Percentiles rank a stretch among this genome's conserved stretches.
phyloP scores from a whole-genome alignment of 2,888 invertebrate species.

The Rosalia funebris region DNA sequence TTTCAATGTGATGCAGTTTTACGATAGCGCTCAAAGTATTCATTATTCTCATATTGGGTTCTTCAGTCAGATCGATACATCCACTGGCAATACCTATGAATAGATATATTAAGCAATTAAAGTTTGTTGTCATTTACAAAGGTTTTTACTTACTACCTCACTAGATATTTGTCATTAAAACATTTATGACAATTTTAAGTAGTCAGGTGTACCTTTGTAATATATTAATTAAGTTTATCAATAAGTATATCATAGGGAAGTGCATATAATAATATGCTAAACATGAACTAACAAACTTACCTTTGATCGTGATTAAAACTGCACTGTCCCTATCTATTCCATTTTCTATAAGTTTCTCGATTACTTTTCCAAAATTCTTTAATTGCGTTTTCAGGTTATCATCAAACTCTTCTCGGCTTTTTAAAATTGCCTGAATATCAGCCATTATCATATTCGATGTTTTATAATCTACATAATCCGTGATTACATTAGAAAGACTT shows the following conservation, averaged over 20 bases:
- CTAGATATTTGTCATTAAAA: no score
- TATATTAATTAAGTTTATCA: no score
- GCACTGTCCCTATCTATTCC: slow-evolving; percentile 42
- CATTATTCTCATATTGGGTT: slow-evolving; percentile 44
- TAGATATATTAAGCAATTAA: no score
- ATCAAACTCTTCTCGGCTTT: slow-evolving; percentile 44
- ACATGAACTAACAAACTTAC: no score
- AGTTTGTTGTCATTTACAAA: no score
- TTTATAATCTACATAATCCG: slow-evolving; percentile 46
- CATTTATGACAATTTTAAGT: no score
- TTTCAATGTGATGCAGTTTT: slow-evolving; percentile 43
- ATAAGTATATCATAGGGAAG: no score
- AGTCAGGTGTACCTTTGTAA: no score
- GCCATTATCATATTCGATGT: slow-evolving; percentile 43
- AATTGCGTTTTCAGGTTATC: slow-evolving; percentile 41
- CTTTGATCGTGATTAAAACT: slow-evolving; percentile 44
- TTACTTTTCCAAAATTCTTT: slow-evolving; percentile 42
- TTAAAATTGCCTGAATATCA: slow-evolving; percentile 41
- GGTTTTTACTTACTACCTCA: no score
- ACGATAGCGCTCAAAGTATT: slow-evolving; percentile 40
- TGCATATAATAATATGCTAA: no score
- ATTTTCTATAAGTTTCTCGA: slow-evolving; percentile 39
- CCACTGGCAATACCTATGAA: slow-evolving; percentile 42
- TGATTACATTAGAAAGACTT: slow-evolving; percentile 43
- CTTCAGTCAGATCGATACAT: slow-evolving; percentile 45